Evolutionary conservation across 2,888 invertebrate genomes (phyloP).

Genomic region (Cataglyphis rosenhaueri): DNA sequence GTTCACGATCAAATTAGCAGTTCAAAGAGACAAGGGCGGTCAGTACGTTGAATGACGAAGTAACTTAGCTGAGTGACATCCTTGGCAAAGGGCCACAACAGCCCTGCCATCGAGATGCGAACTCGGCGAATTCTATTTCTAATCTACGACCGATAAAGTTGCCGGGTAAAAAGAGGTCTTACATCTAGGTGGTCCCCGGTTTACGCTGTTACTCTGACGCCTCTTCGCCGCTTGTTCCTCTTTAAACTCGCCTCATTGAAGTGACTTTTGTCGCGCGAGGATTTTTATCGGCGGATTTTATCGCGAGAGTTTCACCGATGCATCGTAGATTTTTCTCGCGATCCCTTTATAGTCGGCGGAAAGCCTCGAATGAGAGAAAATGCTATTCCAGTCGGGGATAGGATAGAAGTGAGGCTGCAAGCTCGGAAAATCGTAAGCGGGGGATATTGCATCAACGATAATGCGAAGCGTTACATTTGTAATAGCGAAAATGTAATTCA

Average conservation of each 20-base stretch:
- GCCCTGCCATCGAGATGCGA: conserved; percentile 66
- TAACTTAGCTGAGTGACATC: conserved; percentile 77
- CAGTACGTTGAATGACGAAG: conserved; percentile 69
- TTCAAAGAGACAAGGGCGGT: conserved; percentile 65
- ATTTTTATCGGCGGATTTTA: conserved; percentile 14
- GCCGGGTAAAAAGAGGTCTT: conserved; percentile 42
- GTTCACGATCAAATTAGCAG: conserved; percentile 50
- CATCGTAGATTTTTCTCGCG: conserved; percentile 6
- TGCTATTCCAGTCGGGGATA: conserved; percentile 5
- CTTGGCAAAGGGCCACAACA: conserved; percentile 78
- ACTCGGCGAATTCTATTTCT: conserved; percentile 73
- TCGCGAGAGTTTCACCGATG: background rate
- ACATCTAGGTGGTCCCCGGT: conserved; percentile 17
- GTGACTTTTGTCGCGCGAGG: background rate
- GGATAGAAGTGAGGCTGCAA: conserved; percentile 11
- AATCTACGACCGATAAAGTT: conserved; percentile 55
- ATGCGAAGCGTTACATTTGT: conserved; percentile 21
- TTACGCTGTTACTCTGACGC: conserved; percentile 56
- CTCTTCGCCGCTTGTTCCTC: conserved; percentile 47
- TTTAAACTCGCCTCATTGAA: background rate
- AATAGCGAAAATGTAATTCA: conserved; percentile 26
- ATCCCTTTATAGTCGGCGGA: conserved; percentile 22
- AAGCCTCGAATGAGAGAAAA: background rate
- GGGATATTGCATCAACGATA: background rate
- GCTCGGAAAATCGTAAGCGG: background rate